phyloP scores from a whole-genome alignment of 1,140 invertebrate species.

The Solenopsis invicta region DNA sequence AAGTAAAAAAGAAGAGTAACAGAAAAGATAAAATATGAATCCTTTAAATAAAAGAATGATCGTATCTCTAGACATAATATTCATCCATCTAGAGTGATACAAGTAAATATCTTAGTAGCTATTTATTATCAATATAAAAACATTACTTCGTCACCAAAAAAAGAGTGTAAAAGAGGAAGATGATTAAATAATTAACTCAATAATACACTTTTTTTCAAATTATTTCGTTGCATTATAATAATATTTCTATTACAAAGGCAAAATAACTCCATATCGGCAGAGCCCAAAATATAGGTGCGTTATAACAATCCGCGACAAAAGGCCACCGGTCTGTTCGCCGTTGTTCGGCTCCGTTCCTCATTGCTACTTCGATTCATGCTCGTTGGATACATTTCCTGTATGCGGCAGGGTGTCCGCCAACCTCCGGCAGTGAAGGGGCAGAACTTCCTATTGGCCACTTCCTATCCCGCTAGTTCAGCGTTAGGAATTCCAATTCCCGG shows the following conservation, averaged over 20 bases:
- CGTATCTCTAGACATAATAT: background rate
- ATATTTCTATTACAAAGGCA: background rate
- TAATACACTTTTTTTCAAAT: background rate
- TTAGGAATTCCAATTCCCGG: constrained; percentile 68
- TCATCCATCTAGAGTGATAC: background rate
- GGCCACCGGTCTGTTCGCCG: constrained; percentile 36
- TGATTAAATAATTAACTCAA: background rate
- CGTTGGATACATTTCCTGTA: constrained; percentile 69
- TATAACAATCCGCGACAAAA: constrained; percentile 11
- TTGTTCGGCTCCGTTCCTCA: constrained; percentile 45
- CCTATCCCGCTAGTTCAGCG: constrained; percentile 63
- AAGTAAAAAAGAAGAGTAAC: background rate
- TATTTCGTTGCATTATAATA: background rate
- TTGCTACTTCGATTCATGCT: constrained; percentile 69
- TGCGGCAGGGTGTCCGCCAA: constrained; percentile 41
- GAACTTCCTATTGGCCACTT: constrained; percentile 75
- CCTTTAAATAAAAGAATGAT: constrained; percentile 2
- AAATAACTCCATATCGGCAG: background rate
- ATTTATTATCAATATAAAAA: background rate
- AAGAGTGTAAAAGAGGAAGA: background rate
- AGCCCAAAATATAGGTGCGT: background rate
- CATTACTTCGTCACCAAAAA: background rate
- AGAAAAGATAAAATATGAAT: background rate
- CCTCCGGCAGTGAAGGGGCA: constrained; percentile 37
- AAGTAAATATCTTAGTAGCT: background rate